Percentiles rank a stretch among this genome's conserved stretches.
These are phyloP conservation scores for Papilio dardanus DNA, from an alignment of 1,140 invertebrate species.

Conservation along the genomic window DNA sequence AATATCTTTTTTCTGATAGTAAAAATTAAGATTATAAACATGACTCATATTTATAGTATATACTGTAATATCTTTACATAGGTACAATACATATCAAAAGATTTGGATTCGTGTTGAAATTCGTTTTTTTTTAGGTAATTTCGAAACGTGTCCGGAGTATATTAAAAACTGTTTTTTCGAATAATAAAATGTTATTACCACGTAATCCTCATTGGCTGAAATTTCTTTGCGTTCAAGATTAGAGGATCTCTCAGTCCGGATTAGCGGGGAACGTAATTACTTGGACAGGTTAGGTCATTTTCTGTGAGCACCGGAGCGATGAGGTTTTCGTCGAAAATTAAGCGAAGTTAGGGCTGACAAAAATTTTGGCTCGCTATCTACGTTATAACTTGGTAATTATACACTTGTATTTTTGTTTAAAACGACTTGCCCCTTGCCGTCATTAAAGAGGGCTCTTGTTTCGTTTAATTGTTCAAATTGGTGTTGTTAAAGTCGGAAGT, in stretches of 20 bases:
- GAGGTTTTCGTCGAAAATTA: conserved; percentile 32
- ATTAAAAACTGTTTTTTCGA: neutral
- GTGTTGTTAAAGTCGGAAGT: neutral
- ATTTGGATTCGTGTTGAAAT: too few species aligned
- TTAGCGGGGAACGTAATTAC: conserved; percentile 19
- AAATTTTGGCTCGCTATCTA: conserved; percentile 10
- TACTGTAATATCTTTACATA: too few species aligned
- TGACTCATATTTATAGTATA: too few species aligned
- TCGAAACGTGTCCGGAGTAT: neutral
- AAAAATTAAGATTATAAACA: too few species aligned
- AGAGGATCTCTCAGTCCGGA: conserved; percentile 15
- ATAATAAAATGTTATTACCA: neutral
- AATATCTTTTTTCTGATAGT: too few species aligned
- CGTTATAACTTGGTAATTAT: conserved; percentile 22
- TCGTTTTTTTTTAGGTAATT: neutral
- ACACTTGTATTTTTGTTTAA: conserved; percentile 24
- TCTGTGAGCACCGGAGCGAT: conserved; percentile 31
- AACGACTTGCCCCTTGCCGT: neutral
- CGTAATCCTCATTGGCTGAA: conserved; percentile 14
- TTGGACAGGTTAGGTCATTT: conserved; percentile 30
- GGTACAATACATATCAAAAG: too few species aligned
- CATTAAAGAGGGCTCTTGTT: conserved; percentile 12
- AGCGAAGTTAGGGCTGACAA: conserved; percentile 19
- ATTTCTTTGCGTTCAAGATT: conserved; percentile 19
- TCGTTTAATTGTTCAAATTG: conserved; percentile 20